phyloP scores from a whole-genome alignment of 37 sponge, comb jelly and placozoan species.

The Cladorhizidae sp. region DNA sequence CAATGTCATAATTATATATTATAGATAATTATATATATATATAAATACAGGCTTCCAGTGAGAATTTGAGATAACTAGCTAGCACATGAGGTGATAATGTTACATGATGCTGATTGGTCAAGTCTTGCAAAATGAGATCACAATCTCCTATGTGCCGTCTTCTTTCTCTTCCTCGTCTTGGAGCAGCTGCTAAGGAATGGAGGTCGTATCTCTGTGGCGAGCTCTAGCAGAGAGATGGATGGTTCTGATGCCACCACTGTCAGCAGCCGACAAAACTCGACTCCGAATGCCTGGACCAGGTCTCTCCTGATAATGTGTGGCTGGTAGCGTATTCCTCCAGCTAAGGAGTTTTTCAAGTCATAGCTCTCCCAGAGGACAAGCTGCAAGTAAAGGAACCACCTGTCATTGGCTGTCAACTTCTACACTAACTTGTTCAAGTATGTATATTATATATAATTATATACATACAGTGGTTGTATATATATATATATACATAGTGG shows the following conservation, averaged over 20 bases:
- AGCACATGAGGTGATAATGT: too few species aligned
- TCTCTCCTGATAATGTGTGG: conserved; percentile 49
- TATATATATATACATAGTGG: too few species aligned
- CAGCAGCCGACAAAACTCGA: conserved; percentile 48
- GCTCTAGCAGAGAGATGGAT: background rate
- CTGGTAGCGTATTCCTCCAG: conserved; percentile 76
- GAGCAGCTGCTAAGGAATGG: conserved; percentile 37
- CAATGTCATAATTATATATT: too few species aligned
- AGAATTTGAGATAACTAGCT: too few species aligned
- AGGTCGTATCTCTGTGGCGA: conserved; percentile 32
- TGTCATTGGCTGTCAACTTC: too few species aligned
- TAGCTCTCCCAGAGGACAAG: conserved; percentile 75
- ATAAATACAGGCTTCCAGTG: too few species aligned
- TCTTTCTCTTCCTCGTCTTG: background rate
- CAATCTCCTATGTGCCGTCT: too few species aligned
- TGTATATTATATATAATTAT: background rate
- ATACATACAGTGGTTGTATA: too few species aligned
- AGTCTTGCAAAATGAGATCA: too few species aligned
- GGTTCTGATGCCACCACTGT: conserved; percentile 46
- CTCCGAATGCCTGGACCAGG: conserved; percentile 48
- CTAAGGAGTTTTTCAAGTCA: conserved; percentile 35
- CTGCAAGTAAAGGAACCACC: conserved; percentile 48
- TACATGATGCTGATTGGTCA: too few species aligned
- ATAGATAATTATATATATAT: too few species aligned
- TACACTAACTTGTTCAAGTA: too few species aligned